A percentile compares a stretch with the other conserved stretches of the same genome.
Evolutionary conservation across 2,888 invertebrate species (phyloP).

Genomic region (Cryptocheilus praepositus): DNA sequence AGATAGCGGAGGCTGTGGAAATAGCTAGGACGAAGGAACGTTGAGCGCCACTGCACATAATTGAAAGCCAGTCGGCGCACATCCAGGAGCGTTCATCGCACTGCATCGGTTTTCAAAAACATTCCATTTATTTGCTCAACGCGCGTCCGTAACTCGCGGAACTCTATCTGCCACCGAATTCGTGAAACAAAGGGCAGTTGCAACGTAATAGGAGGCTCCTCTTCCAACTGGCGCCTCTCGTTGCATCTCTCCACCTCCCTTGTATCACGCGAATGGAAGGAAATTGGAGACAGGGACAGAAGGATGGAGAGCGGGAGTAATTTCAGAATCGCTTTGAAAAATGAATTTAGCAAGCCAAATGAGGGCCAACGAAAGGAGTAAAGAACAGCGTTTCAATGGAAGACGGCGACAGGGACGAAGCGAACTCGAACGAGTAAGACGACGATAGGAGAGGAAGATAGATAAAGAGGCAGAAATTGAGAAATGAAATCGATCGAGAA

Average conservation of each 20-base stretch:
- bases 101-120: constrained; percentile 16
- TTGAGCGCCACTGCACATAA: constrained; percentile 27
- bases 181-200: constrained; percentile 43
- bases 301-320: constrained; percentile 18
- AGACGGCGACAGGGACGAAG: constrained; percentile 7
- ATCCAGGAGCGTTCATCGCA: neutral
- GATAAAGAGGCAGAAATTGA: neutral
- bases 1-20: too few species aligned
- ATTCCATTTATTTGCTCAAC: constrained; percentile 22
- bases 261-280: neutral
- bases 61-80: constrained; percentile 15
- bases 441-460: neutral
- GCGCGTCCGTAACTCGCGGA: constrained; percentile 17
- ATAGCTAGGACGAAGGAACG: neutral
- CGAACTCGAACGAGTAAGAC: neutral
- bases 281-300: constrained; percentile 2
- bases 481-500: neutral
- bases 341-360: constrained; percentile 8
- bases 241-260: neutral
- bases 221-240: constrained; percentile 12
- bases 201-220: constrained; percentile 28
- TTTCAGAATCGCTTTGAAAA: neutral
- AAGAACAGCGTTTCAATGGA: constrained; percentile 9
- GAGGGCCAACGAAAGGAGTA: constrained; percentile 1
- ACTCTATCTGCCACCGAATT: constrained; percentile 25